Evolutionary conservation across 2,888 invertebrate genomes (phyloP).

Genomic region (Arenicola marina): DNA sequence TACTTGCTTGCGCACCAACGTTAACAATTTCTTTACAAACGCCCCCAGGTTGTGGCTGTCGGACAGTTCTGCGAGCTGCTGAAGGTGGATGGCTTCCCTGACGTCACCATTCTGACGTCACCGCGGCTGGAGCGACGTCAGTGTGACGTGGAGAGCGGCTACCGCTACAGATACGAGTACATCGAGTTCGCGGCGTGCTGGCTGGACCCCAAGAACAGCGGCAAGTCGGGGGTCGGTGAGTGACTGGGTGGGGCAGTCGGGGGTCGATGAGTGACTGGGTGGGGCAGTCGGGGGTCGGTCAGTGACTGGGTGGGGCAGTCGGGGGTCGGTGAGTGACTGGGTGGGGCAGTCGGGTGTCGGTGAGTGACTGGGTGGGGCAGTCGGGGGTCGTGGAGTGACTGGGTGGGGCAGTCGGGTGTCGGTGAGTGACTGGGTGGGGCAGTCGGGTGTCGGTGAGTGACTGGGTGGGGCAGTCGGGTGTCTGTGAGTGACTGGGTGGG

Average conservation of each 20-base stretch:
- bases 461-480: too few species aligned
- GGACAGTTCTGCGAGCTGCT: constrained; percentile 3
- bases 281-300: too few species aligned
- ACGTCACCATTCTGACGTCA: constrained; percentile 10
- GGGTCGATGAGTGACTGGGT: background rate
- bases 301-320: too few species aligned
- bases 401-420: too few species aligned
- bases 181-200: constrained; percentile 4
- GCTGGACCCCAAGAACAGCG: background rate
- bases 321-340: too few species aligned
- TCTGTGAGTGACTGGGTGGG: too few species aligned
- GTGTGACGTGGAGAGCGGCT: background rate
- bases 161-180: background rate
- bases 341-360: too few species aligned
- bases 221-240: background rate
- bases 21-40: too few species aligned
- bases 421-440: too few species aligned
- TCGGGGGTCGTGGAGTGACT: too few species aligned
- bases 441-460: too few species aligned
- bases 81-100: constrained; percentile 12
- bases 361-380: too few species aligned
- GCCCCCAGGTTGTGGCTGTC: constrained; percentile 15
- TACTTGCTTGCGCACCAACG: background rate
- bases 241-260: background rate
- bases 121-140: background rate